Conservation (phyloP, 2,113 vertebrate species). For the Anser cygnoides region DNA sequence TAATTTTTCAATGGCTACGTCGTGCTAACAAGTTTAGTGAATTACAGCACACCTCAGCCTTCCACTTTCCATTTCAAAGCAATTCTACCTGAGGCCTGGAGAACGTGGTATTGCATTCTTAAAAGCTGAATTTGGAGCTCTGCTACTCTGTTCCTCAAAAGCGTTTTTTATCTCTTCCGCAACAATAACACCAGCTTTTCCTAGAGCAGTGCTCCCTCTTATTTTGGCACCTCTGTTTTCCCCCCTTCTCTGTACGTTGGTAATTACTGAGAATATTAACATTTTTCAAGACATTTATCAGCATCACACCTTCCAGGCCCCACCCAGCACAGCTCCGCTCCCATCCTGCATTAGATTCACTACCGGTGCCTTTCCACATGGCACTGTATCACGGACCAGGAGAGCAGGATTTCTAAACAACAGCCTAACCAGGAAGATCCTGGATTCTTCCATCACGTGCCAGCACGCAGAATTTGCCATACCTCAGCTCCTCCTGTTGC, state of each 20-base stretch:
- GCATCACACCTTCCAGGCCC: not conserved
- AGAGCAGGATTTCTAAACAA: not conserved
- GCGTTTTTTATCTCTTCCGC: accelerated
- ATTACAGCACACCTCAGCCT: not conserved
- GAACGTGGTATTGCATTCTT: too few species aligned
- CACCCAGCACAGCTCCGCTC: not conserved
- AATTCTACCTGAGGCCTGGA: not conserved
- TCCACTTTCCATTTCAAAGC: not conserved
- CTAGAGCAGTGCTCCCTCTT: not conserved
- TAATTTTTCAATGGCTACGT: not conserved
- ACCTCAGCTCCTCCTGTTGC: not conserved
- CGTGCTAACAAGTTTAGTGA: not conserved
- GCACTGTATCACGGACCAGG: not conserved
- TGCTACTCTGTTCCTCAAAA: not conserved
- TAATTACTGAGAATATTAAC: not conserved
- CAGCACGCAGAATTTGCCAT: not conserved
- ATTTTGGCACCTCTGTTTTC: not conserved
- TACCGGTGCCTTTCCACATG: accelerated
- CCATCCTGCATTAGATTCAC: not conserved
- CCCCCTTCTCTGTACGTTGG: not conserved
- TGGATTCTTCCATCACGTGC: accelerated
- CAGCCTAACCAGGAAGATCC: not conserved
- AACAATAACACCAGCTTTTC: not conserved
- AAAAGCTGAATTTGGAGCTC: not conserved
- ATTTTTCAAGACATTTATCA: not conserved